Evolutionary conservation across 1,140 invertebrate genomes (phyloP), one percentile per base, ranked within the genome.

Genomic region (Drosophila littoralis): DNA sequence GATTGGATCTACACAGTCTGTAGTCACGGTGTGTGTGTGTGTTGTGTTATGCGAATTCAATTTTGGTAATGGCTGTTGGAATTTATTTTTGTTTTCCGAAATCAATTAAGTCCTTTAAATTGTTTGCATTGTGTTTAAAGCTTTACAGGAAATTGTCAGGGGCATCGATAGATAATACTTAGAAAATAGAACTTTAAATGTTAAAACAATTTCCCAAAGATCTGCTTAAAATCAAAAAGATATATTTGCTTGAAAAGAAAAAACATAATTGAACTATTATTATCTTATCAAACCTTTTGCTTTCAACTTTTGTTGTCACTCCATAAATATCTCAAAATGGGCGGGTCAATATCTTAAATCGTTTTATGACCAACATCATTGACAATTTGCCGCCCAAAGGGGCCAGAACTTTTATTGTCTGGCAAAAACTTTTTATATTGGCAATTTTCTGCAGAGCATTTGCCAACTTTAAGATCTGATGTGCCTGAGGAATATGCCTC

Each of bases 101-200:
- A 85, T 76, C 83, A 88, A 86, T 88, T 86, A 86, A 55, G 17
- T 70, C 42, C 79, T 79, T 86, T 74, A 88, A 86, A 64, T 43
- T 68, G 13, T 65, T 57, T 4, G 9, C 35, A 45, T 57, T 57
- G 12, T 33, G 22, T 12, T 38, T 63, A 15, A 63, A 52, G 17
- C 12, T 36, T 22, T 15, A 5, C n/a, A 9, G 28, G 8, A 33
- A 46, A 46, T 36, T 1, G 13, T 4, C 13, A 2, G n/a, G 0
- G 8, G 13, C 22, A 28, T 28, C 22, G 22, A 5, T 28, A 40
- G 10, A 40, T 40, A 40, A 40, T 9, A n/a, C 12, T 5, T 5
- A 3, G 12, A 9, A 38, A 2, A 38, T 8, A 38, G 0, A 45
- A 45, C 22, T 28, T 28, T 28, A 28, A 28, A 28, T 28, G 4